Conservation (phyloP, 2,113 vertebrate species). For the Crocuta crocuta region DNA sequence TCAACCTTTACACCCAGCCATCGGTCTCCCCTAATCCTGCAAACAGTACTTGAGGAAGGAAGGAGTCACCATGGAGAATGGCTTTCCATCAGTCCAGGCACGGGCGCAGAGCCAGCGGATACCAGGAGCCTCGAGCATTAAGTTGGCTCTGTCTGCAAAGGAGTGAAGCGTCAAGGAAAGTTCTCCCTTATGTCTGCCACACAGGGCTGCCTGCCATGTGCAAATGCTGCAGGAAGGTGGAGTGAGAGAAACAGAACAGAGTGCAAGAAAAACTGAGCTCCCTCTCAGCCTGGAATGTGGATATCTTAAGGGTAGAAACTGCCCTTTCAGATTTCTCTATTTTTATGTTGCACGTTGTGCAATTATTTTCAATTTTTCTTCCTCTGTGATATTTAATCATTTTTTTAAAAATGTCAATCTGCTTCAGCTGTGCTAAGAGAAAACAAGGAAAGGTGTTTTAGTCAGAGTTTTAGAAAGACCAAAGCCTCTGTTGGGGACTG, state of each 20-base stretch:
- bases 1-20: rapidly evolving
- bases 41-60: neutral
- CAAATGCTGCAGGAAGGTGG: neutral
- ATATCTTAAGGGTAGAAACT: neutral
- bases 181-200: neutral
- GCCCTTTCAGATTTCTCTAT: neutral
- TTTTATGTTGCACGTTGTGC: neutral
- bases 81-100: neutral
- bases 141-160: neutral
- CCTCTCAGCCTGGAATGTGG: rapidly evolving
- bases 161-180: neutral
- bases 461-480: neutral
- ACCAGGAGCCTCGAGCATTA: too few relatives aligned
- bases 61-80: rapidly evolving
- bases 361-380: neutral
- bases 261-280: neutral
- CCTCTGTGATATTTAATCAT: neutral
- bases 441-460: neutral
- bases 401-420: neutral
- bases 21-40: neutral
- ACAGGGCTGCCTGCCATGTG: neutral
- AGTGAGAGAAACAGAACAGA: neutral
- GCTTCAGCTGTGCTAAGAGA: neutral
- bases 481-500: neutral
- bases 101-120: neutral